phyloP scores from a whole-genome alignment of 2,113 vertebrate species.

The Odontesthes bonariensis region DNA sequence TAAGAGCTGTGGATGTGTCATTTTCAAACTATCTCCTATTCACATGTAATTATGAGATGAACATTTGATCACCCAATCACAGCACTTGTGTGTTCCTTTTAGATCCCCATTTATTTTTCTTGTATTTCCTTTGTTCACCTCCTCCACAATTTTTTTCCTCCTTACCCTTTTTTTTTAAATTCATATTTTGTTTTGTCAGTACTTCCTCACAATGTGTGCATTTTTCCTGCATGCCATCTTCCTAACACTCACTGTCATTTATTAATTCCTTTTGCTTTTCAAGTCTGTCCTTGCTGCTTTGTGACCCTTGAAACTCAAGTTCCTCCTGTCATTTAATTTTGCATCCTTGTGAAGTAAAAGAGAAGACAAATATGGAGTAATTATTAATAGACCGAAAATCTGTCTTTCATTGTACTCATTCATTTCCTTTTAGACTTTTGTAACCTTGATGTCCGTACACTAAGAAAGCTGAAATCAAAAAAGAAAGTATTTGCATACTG shows the following conservation, averaged over 20 bases:
- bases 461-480: conserved; percentile 48
- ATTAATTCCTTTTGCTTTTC: background rate
- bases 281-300: background rate
- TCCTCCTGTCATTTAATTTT: background rate
- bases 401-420: conserved; percentile 14
- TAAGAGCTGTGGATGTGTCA: background rate
- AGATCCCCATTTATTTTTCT: background rate
- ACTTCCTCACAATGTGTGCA: background rate
- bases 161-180: background rate
- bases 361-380: conserved; percentile 18
- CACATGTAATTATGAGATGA: background rate
- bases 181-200: background rate
- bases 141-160: no score
- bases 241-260: background rate
- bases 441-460: conserved; percentile 52
- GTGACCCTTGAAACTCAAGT: background rate
- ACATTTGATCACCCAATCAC: background rate
- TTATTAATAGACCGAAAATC: conserved; percentile 33
- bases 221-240: background rate
- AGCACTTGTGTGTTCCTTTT: background rate
- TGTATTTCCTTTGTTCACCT: background rate
- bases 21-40: background rate
- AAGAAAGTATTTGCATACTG: conserved; percentile 56
- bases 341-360: conserved; percentile 9
- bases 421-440: conserved; percentile 12